Base-by-base conservation (phyloP, 2,888 invertebrate genomes). In the Slavum lentiscoides region DNA sequence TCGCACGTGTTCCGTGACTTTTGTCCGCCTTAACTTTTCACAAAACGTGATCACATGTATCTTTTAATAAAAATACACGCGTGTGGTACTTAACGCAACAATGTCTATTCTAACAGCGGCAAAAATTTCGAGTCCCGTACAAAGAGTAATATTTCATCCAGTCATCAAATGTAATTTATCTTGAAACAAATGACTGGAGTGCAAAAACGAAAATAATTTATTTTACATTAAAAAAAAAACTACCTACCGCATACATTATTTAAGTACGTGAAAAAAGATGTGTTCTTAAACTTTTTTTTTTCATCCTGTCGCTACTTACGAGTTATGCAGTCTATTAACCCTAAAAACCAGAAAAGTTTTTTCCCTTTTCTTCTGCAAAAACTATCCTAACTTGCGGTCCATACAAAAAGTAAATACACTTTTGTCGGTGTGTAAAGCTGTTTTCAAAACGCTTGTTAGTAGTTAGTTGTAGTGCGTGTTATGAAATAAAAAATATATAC, bases 311-410 rank as follows among this genome's bases (percentile, higher is more conserved):
- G n/a, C 17, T 23, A 37, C 62, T 53, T 49, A 74, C 62, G 37
- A 64, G 62, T 74, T 74, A 64, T 53, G 37, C 30, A 37, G 53
- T 53, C n/a, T 62, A 74, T 74, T 74, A 64, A 53, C n/a, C 8
- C 23, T 30, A 53, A 74, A 53, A 30, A n/a, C 62, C 8, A 17
- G 23, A 53, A 74, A 64, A 74, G 53, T 74, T 74, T 74, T n/a
- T 43, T 43, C 43, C 7, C 43, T 43, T 43, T 17, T 43, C 43
- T 43, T 61, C 43, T 23, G 17, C 30, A 19, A 9, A 74, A 64
- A 53, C 43, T 43, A 43, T 30, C 2, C 43, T 43, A 53, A 30
- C 30, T 30, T n/a, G 37, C 2, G n/a, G n/a, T 30, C 21, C 37
- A 11, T 30, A 53, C 5, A 49, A 11, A 43, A 43, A 43, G 11